These are phyloP conservation scores for Syngnathus rostellatus DNA, from an alignment of 2,797 vertebrate species.

Conservation along the genomic window DNA sequence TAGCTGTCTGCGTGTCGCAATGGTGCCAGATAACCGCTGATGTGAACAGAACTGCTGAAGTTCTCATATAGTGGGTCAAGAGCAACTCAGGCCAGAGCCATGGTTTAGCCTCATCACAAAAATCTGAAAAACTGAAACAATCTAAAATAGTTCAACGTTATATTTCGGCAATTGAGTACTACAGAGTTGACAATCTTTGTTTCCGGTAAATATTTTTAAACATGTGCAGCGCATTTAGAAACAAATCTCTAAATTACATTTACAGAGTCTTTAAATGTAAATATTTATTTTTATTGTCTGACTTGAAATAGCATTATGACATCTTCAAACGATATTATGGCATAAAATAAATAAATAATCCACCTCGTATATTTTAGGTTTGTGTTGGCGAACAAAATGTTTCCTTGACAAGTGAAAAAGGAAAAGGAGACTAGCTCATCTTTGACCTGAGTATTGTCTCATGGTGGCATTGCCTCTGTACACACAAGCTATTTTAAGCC, in stretches of 20 bases:
- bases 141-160: not conserved
- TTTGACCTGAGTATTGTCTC: constrained; percentile 70
- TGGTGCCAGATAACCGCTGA: too few species aligned
- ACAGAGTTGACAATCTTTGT: too few species aligned
- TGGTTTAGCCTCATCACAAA: not conserved
- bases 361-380: constrained; percentile 22
- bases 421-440: constrained; percentile 63
- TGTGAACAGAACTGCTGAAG: not conserved
- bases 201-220: too few species aligned
- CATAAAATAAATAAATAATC: not conserved
- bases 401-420: constrained; percentile 65
- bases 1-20: too few species aligned
- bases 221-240: too few species aligned
- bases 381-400: constrained; percentile 55
- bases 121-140: not conserved
- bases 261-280: too few species aligned
- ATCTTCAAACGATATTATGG: not conserved
- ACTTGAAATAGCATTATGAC: too few species aligned
- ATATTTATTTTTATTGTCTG: too few species aligned
- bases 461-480: constrained; percentile 52
- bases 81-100: not conserved
- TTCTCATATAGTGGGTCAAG: not conserved
- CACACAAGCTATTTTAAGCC: constrained; percentile 63
- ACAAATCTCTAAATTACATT: too few species aligned
- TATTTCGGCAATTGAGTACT: not conserved